Conservation (phyloP, 2,797 vertebrate genomes). For the Melanotaenia parkinsoni region DNA sequence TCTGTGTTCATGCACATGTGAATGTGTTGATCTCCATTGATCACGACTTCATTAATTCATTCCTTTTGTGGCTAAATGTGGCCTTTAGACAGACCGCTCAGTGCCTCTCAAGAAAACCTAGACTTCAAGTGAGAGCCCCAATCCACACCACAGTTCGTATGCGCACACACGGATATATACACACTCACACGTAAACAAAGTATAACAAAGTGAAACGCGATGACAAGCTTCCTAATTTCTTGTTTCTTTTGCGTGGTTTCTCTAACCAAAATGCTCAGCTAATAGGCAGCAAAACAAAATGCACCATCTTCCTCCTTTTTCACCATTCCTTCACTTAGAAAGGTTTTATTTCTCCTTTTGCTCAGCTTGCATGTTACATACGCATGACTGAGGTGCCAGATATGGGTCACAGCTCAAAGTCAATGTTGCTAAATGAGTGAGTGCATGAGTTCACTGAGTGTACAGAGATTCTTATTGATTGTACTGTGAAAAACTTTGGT, state of each 20-base stretch:
- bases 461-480: constrained; percentile 18
- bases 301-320: not conserved
- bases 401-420: constrained; percentile 6
- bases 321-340: constrained; percentile 4
- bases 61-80: constrained; percentile 57
- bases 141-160: constrained; percentile 44
- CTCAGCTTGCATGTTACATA: constrained; percentile 5
- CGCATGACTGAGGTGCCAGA: constrained; percentile 1
- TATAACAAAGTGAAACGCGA: constrained; percentile 18
- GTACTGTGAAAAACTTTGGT: constrained; percentile 9
- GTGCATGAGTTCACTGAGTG: constrained; percentile 5
- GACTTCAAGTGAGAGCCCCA: constrained; percentile 58
- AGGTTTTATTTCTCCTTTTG: not conserved
- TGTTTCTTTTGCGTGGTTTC: constrained; percentile 4
- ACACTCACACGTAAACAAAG: constrained; percentile 13
- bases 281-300: constrained; percentile 20
- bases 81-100: constrained; percentile 53
- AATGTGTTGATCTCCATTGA: constrained; percentile 48
- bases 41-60: constrained; percentile 67
- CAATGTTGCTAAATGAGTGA: constrained; percentile 1
- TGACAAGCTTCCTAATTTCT: constrained; percentile 24
- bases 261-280: constrained; percentile 11
- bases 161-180: constrained; percentile 6
- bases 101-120: constrained; percentile 57
- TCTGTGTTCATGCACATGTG: not conserved